phyloP scores from a whole-genome alignment of 2,888 invertebrate species.

The Ischnus inquisitorius region DNA sequence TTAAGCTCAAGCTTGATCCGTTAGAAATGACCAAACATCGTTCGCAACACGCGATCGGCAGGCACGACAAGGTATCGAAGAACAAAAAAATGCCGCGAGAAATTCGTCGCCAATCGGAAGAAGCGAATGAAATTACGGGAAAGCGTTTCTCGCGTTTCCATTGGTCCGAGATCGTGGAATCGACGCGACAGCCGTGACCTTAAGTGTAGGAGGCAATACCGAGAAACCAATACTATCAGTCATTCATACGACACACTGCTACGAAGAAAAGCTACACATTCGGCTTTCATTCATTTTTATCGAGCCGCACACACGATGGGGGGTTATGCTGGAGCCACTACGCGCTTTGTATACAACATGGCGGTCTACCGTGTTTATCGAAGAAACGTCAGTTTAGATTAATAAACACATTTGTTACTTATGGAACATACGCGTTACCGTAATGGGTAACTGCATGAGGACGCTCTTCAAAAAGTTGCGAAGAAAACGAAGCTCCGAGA shows the following conservation, averaged over 20 bases:
- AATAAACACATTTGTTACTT: background rate
- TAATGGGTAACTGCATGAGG: conserved; percentile 79
- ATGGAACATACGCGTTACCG: conserved; percentile 48
- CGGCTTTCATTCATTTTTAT: conserved; percentile 52
- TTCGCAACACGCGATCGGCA: background rate
- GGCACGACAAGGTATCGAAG: background rate
- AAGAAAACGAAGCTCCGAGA: conserved; percentile 72
- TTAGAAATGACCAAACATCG: background rate
- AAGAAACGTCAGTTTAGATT: conserved; percentile 20
- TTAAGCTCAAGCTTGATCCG: background rate
- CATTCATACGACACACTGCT: too few species aligned
- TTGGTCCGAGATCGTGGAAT: background rate
- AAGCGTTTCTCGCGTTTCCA: background rate
- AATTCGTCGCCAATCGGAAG: background rate
- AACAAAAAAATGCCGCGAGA: background rate
- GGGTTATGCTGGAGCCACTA: conserved; percentile 12
- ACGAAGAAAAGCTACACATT: background rate
- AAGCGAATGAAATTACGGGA: background rate
- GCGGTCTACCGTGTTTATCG: conserved; percentile 50
- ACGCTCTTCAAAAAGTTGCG: conserved; percentile 74
- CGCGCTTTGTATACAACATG: conserved; percentile 59
- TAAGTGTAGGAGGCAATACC: too few species aligned
- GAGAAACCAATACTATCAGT: too few species aligned
- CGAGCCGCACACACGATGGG: conserved; percentile 36
- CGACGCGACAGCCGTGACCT: too few species aligned